These are phyloP conservation scores for Bergia puertoricense DNA, from an alignment of 92 coral and sea anemone genomes.

Conservation along the genomic window DNA sequence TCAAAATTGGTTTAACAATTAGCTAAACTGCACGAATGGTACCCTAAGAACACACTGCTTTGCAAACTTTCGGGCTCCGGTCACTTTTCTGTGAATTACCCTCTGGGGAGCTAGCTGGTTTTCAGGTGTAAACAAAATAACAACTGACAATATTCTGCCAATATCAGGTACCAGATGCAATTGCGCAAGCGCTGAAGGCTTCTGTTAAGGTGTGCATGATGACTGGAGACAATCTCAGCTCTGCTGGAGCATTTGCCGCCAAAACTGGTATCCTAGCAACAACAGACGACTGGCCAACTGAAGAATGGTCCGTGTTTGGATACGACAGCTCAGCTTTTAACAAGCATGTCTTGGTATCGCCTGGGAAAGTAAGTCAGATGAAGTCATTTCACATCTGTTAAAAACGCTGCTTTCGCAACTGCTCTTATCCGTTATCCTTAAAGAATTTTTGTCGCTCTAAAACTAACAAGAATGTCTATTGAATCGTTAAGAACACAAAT, in stretches of 20 bases:
- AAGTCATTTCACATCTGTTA: not conserved
- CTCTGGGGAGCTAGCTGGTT: too few species aligned
- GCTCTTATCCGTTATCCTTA: not conserved
- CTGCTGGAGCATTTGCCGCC: constrained; percentile 43
- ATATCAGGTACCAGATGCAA: constrained; percentile 36
- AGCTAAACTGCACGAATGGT: too few species aligned
- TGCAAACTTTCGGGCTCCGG: too few species aligned
- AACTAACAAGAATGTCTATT: too few species aligned
- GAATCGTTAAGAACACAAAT: too few species aligned
- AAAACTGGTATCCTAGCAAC: constrained; percentile 31
- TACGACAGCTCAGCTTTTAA: constrained; percentile 27
- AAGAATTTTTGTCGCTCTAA: too few species aligned
- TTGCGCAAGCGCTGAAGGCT: constrained; percentile 28
- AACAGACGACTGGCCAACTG: constrained; percentile 16
- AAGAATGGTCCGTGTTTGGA: constrained; percentile 33
- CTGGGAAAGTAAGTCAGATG: constrained; percentile 5
- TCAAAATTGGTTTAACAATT: too few species aligned
- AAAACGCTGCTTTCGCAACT: not conserved
- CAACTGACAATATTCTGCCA: not conserved
- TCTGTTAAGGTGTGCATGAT: constrained; percentile 42
- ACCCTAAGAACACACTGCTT: too few species aligned
- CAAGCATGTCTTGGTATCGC: constrained; percentile 17
- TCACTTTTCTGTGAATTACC: too few species aligned
- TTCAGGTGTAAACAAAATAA: not conserved
- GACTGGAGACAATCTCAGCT: constrained; percentile 34